These are phyloP conservation scores for Psettodes erumei DNA, from an alignment of 2,113 vertebrate genomes.

Conservation along the genomic window DNA sequence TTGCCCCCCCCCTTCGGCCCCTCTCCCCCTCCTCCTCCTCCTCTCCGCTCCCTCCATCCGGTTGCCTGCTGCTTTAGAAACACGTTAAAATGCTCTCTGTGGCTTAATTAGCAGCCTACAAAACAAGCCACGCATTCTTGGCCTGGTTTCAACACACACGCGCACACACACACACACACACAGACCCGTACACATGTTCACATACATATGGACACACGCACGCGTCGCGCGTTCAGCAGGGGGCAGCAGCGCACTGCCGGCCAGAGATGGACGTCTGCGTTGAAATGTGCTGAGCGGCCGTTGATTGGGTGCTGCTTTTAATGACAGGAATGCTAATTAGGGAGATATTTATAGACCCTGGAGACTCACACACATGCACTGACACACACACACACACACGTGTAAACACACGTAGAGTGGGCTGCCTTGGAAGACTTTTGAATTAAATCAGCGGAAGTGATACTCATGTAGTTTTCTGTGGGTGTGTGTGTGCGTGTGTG, in stretches of 20 bases:
- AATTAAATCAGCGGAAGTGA: not conserved
- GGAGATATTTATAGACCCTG: constrained; percentile 56
- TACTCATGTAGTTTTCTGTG: not conserved
- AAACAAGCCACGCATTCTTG: constrained; percentile 82
- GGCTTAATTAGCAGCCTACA: constrained; percentile 84
- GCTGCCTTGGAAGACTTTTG: not conserved
- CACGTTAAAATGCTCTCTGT: constrained; percentile 80
- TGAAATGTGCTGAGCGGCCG: constrained; percentile 16
- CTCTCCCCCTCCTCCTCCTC: constrained; percentile 40
- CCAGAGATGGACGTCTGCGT: constrained; percentile 22
- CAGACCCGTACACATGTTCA: constrained; percentile 19
- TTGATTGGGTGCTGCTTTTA: constrained; percentile 58
- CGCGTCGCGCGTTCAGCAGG: constrained; percentile 57
- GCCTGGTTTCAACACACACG: constrained; percentile 60
- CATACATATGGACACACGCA: constrained; percentile 32
- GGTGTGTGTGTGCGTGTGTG: constrained; percentile 9
- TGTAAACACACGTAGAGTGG: not conserved
- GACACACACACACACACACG: not conserved
- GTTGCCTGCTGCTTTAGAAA: constrained; percentile 83
- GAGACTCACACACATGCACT: constrained; percentile 20
- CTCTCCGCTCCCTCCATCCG: constrained; percentile 77
- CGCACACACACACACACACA: constrained; percentile 24
- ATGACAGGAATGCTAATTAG: constrained; percentile 65
- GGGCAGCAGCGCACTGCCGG: constrained; percentile 62
- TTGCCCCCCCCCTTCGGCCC: constrained; percentile 49